Evolutionary conservation across 2,888 invertebrate genomes (phyloP).

Genomic region (Perdita meconis): DNA sequence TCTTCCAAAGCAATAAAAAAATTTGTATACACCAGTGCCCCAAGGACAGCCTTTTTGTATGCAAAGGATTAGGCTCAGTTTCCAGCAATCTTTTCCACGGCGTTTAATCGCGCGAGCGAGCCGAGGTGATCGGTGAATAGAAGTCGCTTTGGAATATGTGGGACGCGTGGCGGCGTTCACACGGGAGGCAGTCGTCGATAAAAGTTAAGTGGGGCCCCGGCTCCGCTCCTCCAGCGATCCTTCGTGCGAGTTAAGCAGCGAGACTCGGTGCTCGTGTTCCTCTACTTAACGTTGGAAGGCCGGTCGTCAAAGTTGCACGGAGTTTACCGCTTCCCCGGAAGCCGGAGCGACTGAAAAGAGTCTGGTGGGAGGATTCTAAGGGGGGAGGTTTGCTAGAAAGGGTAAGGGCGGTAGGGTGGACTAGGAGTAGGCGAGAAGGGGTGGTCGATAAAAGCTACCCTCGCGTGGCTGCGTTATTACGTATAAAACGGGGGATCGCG

Average conservation of each 20-base stretch:
- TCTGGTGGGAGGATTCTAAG: conserved; percentile 41
- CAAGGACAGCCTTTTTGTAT: too few relatives aligned
- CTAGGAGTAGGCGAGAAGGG: conserved; percentile 61
- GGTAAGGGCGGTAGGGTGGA: conserved; percentile 38
- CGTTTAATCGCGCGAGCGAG: not conserved
- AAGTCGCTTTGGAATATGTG: not conserved
- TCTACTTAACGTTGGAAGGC: conserved; percentile 52
- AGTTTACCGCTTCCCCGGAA: conserved; percentile 48
- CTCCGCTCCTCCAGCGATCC: conserved; percentile 38
- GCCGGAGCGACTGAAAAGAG: conserved; percentile 44
- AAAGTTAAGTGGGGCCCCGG: conserved; percentile 50
- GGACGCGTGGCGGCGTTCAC: not conserved
- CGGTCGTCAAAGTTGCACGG: conserved; percentile 54
- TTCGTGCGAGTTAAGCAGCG: conserved; percentile 46
- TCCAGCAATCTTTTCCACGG: not conserved
- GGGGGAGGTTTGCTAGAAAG: conserved; percentile 39
- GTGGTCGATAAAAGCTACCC: conserved; percentile 73
- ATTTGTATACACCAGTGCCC: too few relatives aligned
- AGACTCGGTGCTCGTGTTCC: conserved; percentile 45
- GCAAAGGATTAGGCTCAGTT: too few relatives aligned
- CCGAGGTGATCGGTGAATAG: not conserved
- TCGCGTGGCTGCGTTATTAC: conserved; percentile 74
- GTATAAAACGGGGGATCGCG: conserved; percentile 72
- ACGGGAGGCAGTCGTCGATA: conserved; percentile 36
- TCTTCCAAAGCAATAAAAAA: too few relatives aligned